Conservation (phyloP, 2,797 vertebrate species). For the Peromyscus nudipes region DNA sequence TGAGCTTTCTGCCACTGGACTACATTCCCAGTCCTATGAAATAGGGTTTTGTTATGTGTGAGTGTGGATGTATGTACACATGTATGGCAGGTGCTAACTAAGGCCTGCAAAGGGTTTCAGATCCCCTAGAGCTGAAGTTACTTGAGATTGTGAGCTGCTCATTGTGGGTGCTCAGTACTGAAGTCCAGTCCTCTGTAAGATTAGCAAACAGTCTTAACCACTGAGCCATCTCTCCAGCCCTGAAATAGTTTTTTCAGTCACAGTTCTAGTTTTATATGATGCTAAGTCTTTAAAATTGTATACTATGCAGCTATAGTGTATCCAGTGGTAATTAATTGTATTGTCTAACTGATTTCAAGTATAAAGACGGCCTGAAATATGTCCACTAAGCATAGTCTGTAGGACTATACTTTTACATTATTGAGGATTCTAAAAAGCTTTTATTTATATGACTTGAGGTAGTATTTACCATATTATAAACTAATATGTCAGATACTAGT, state of each 20-base stretch:
- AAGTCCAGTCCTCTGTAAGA: not conserved
- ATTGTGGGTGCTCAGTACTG: not conserved
- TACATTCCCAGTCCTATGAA: not conserved
- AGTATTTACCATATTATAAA: conserved; percentile 54
- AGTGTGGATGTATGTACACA: not conserved
- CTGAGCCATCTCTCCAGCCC: not conserved
- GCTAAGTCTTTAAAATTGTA: conserved; percentile 19
- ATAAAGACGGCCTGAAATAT: conserved; percentile 23
- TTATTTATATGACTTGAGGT: conserved; percentile 53
- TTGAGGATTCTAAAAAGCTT: conserved; percentile 43
- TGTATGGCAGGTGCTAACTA: not conserved
- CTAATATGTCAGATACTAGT: not conserved
- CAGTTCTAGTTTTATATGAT: conserved; percentile 38
- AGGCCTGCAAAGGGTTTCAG: not conserved
- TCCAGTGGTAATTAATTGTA: not conserved
- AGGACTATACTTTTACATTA: not conserved
- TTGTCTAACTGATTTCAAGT: not conserved
- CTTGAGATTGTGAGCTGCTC: not conserved
- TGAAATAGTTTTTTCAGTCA: not conserved
- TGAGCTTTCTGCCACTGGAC: not conserved
- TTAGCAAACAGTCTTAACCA: not conserved
- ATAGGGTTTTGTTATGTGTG: not conserved
- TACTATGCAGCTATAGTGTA: not conserved
- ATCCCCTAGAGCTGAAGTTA: not conserved
- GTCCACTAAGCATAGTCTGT: not conserved